Evolutionary conservation across 2,888 invertebrate genomes (phyloP), one percentile per base, ranked within the genome.

Genomic region (Drosophila vallismaia): DNA sequence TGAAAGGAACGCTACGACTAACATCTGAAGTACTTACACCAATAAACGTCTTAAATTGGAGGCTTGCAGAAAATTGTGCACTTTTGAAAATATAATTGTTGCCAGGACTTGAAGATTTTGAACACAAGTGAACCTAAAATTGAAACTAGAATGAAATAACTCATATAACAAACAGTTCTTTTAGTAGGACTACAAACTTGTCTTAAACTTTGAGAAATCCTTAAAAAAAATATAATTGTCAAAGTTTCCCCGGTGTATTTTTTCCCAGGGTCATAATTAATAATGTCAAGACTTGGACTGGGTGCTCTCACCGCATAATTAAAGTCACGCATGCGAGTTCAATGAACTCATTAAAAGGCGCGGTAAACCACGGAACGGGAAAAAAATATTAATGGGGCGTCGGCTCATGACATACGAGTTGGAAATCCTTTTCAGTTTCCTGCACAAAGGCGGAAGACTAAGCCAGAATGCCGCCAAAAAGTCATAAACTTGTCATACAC

Each of bases 401-500:
- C 71, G 60, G 71, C 58, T 71, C 58, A 79, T 79, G 73, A 82
- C 51, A 67, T 62, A 71, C 52, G 75, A 28, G 36, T 31, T 44
- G 44, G 29, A 14, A n/a, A 19, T 55, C 28, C 9, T 26, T 26
- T 12, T 38, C 29, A 48, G 59, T 9, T 29, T 9, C 24, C n/a
- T 19, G 24, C 46, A 29, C 19, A 26, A 14, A 31, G 38, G 49
- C 31, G 28, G 38, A 33, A 51, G 38, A 46, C 57, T 59, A 57
- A 63, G 73, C 75, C 75, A 66, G 57, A 75, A 64, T 50, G 76
- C 76, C 78, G 78, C 80, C 86, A 80, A 73, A 84, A 84, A 75
- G 69, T 76, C 86, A 80, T 84, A 86, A 82, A 86, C 73, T 86
- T 84, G 78, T 76, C 79, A 80, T 75, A 80, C 86, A 81, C 76